Conservation (phyloP, 2,113 vertebrate species). For the Malurus elegans region DNA sequence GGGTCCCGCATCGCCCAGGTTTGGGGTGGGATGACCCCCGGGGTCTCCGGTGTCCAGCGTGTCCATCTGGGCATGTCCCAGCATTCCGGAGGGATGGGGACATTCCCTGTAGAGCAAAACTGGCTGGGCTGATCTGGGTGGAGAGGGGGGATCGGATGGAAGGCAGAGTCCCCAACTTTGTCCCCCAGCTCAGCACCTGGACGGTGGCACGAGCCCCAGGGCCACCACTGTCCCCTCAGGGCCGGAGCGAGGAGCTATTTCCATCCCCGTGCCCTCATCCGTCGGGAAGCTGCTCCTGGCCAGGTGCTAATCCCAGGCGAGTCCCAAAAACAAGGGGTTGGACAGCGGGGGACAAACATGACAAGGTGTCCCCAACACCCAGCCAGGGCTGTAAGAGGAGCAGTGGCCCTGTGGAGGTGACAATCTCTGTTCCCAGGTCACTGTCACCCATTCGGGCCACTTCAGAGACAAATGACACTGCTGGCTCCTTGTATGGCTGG, state of each 20-base stretch:
- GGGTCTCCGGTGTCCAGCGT: neutral
- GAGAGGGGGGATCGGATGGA: too few species aligned
- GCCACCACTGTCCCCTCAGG: neutral
- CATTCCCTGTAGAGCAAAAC: neutral
- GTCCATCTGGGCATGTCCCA: neutral
- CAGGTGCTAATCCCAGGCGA: neutral
- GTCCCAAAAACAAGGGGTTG: neutral
- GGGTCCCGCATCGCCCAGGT: too few species aligned
- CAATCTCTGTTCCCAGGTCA: neutral
- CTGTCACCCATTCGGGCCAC: neutral
- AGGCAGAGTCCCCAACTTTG: neutral
- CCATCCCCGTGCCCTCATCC: neutral
- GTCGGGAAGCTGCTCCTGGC: neutral
- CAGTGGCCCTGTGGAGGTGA: neutral
- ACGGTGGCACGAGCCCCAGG: neutral
- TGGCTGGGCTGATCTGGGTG: neutral
- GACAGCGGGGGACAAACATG: neutral
- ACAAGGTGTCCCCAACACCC: neutral
- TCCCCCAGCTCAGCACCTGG: neutral
- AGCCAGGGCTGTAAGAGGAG: neutral
- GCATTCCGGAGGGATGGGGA: neutral
- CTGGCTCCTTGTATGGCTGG: conserved; percentile 15
- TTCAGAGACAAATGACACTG: neutral
- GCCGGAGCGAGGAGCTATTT: neutral
- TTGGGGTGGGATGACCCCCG: neutral